Base-by-base conservation (phyloP, 2,888 invertebrate genomes). In the Agrotis puta region DNA sequence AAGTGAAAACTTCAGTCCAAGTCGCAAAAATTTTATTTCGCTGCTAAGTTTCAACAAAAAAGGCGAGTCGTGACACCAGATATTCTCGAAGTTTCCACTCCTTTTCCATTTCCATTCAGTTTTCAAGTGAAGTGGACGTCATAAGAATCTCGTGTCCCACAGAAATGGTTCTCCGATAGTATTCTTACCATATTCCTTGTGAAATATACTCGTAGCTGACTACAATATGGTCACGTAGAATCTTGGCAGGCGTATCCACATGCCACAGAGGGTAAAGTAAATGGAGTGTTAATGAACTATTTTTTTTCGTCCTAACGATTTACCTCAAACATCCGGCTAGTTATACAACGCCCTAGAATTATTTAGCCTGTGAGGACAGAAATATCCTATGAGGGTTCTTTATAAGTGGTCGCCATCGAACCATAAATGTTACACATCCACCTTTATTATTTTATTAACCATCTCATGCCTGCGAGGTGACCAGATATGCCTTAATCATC, bases 211-310 rank as follows among this genome's bases (percentile, higher is more conserved):
- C 27, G 14, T 65, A 65, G 24, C 20, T 24, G 24, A 63, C 64
- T 45, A 69, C 64, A 59, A 61, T 64, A 80, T 79, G 79, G 81
- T 83, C 87, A 86, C 86, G 87, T 87, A 85, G 73, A 75, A 74
- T 73, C 70, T 73, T 76, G 75, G 78, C 71, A 66, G 68, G 54
- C 74, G 79, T 79, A 77, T 62, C 73, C 63, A 33, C 65, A 56
- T 67, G 48, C 16, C 57, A 56, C 27, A 14, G 64, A 68, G 61
- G 11, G 62, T 24, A 11, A 4, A 47, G 22, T 47, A 18, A 54
- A 22, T 48, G 64, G 64, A 79, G 59, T n/a, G 5, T 2, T 18
- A 18, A 27, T 39, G 16, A 16, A 2, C 18, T n/a, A n/a, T 3
- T 9, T 1, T 24, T 54, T 2, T 54, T 11, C 4, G 11, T 27